Percentiles rank a stretch among this genome's conserved stretches.
phyloP scores from a whole-genome alignment of 2,888 invertebrate species.

The Tipula lateralis region DNA sequence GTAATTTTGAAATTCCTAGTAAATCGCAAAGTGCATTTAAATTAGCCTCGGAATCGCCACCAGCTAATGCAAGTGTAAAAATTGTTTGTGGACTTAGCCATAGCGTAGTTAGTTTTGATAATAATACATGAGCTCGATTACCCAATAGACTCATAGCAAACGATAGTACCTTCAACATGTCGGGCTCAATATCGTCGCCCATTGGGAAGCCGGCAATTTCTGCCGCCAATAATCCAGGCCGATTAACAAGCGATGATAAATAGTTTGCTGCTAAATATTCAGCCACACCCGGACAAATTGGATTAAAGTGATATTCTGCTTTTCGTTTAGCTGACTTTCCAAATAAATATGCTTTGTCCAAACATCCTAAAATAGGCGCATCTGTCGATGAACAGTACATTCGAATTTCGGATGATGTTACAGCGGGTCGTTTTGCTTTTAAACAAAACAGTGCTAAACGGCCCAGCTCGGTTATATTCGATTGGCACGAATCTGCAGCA shows the following conservation, averaged over 20 bases:
- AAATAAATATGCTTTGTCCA: constrained; percentile 48
- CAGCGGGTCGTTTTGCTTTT: constrained; percentile 50
- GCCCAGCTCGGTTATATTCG: constrained; percentile 51
- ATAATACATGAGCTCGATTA: constrained; percentile 50
- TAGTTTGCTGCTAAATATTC: constrained; percentile 56
- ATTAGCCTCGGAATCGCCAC: constrained; percentile 53
- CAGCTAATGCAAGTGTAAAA: constrained; percentile 52
- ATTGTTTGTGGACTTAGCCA: constrained; percentile 53
- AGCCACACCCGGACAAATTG: constrained; percentile 52
- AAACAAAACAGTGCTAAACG: constrained; percentile 51
- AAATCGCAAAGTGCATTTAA: constrained; percentile 52
- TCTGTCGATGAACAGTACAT: constrained; percentile 49
- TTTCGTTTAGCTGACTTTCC: constrained; percentile 48
- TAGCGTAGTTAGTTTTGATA: constrained; percentile 51
- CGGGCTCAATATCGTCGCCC: constrained; percentile 50
- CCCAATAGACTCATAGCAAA: constrained; percentile 53
- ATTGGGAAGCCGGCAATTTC: constrained; percentile 47
- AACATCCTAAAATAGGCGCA: constrained; percentile 49
- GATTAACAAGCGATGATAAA: constrained; percentile 52
- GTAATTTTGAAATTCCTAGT: constrained; percentile 50
- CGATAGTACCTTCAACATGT: constrained; percentile 47
- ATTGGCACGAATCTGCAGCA: constrained; percentile 39
- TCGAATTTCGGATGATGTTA: constrained; percentile 52
- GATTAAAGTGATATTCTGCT: constrained; percentile 48
- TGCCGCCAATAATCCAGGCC: constrained; percentile 51